Base-by-base conservation (phyloP, 2,797 vertebrate species). In the Aplochiton taeniatus region DNA sequence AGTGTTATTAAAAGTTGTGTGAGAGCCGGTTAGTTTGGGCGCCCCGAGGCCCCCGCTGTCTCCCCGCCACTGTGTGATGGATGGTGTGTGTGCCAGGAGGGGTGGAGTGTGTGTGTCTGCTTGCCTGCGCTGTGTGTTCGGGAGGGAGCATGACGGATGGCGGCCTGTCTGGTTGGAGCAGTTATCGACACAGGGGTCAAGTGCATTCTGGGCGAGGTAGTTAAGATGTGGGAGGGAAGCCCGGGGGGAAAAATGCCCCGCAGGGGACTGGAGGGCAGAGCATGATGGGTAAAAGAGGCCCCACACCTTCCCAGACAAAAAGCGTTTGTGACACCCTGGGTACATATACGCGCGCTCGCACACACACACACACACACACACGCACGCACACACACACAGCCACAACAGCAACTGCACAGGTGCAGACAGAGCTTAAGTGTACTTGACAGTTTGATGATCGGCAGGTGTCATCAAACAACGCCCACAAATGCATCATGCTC, bases 81-180 rank as follows among this genome's bases (percentile, higher is more conserved):
- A 85, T 85, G 79, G 82, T 68, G 78, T 81, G 61, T 60, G 58
- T 70, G 64, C 16, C 60, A 45, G 61, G 63, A 72, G 69, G 65
- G 66, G 52, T n/a, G 46, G 58, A 68, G 78, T 69, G 70, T 74
- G 75, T 72, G 68, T 42, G 48, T 51, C 10, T 10, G 50, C 53
- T 11, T 19, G 47, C 16, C 18, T 31, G 19, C 31, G 51, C 3
- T 9, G n/a, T 82, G 48, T 61, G 72, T 59, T 18, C 19, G 50
- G 71, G 46, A 13, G 60, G 83, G 70, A 74, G 68, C 65, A 68
- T 57, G 57, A 70, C 63, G 20, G 65, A 66, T 89, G 84, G 85
- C 86, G 87, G 87, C 83, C 68, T 76, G 75, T 73, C 61, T 74
- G 65, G 70, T 65, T 76, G 72, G 77, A 65, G 71, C 51, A 83